Evolutionary conservation across 2,888 invertebrate genomes (phyloP).

Genomic region (Merodon equestris): DNA sequence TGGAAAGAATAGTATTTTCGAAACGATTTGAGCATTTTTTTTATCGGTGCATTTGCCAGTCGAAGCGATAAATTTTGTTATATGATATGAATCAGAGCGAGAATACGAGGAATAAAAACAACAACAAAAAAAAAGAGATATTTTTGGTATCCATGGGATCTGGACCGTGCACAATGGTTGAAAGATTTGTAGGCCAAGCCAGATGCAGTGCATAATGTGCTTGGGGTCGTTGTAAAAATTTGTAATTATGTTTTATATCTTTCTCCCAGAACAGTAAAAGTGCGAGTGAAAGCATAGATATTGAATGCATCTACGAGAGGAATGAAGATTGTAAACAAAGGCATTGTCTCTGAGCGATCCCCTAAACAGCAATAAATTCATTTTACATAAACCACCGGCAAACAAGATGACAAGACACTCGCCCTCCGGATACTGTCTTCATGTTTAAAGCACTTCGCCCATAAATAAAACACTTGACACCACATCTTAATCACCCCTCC

Average conservation of each 20-base stretch:
- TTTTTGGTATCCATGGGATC: constrained; percentile 51
- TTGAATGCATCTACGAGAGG: not conserved
- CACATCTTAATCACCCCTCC: too few relatives aligned
- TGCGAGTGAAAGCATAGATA: not conserved
- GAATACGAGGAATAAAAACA: not conserved
- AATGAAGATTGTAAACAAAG: not conserved
- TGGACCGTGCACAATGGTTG: constrained; percentile 29
- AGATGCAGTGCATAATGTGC: constrained; percentile 38
- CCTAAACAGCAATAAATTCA: not conserved
- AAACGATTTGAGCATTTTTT: constrained; percentile 5
- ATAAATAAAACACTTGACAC: too few relatives aligned
- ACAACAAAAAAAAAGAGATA: constrained; percentile 24
- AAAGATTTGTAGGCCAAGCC: constrained; percentile 35
- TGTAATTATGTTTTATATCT: constrained; percentile 28
- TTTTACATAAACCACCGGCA: not conserved
- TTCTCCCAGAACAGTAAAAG: constrained; percentile 29
- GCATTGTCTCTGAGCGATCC: too few relatives aligned
- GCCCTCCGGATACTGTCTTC: not conserved
- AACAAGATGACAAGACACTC: too few relatives aligned
- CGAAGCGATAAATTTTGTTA: constrained; percentile 54
- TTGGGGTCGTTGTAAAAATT: constrained; percentile 32
- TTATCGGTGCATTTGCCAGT: constrained; percentile 45
- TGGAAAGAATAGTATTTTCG: constrained; percentile 7
- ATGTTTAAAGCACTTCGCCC: too few relatives aligned
- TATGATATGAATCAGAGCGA: constrained; percentile 39